Percentiles rank a stretch among this genome's conserved stretches.
Conservation (phyloP, 2,113 vertebrate species). For the Istiophorus platypterus region DNA sequence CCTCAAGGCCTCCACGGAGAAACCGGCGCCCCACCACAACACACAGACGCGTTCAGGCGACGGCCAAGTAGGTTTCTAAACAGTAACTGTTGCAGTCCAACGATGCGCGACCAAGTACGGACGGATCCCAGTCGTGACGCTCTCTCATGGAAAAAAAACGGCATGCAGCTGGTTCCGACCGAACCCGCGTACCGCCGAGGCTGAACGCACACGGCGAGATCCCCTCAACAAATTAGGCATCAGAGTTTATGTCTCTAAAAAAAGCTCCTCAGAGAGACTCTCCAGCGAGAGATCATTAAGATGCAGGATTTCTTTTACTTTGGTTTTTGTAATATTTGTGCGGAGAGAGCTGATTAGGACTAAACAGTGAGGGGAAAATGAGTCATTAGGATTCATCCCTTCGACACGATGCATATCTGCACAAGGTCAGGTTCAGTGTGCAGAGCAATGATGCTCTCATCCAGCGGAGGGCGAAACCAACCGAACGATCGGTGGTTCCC, state of each 20-base stretch:
- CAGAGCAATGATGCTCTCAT: too few relatives aligned
- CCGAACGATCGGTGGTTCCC: too few relatives aligned
- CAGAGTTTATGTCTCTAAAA: slow-evolving; percentile 10
- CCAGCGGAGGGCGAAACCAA: too few relatives aligned
- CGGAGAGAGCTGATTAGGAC: neutral
- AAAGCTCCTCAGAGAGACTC: slow-evolving; percentile 10
- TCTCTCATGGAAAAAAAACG: slow-evolving; percentile 32
- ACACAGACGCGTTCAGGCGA: neutral
- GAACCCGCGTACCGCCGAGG: slow-evolving; percentile 14
- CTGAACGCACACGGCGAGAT: neutral
- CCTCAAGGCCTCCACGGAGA: neutral
- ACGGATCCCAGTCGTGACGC: slow-evolving; percentile 16
- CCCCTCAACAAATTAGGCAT: slow-evolving; percentile 25
- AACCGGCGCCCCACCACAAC: neutral
- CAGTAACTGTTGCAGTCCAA: slow-evolving; percentile 21
- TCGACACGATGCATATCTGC: too few relatives aligned
- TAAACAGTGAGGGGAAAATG: neutral
- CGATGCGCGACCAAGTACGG: slow-evolving; percentile 45
- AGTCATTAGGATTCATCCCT: too few relatives aligned
- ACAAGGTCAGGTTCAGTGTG: too few relatives aligned
- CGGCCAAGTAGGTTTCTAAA: slow-evolving; percentile 13
- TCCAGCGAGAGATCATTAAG: slow-evolving; percentile 19
- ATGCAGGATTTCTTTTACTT: neutral
- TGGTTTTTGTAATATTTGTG: neutral
- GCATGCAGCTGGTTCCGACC: slow-evolving; percentile 21